Evolutionary conservation across 2,797 vertebrate species (phyloP), one percentile per base, ranked within the genome.

Genomic region (Myioborus miniatus): DNA sequence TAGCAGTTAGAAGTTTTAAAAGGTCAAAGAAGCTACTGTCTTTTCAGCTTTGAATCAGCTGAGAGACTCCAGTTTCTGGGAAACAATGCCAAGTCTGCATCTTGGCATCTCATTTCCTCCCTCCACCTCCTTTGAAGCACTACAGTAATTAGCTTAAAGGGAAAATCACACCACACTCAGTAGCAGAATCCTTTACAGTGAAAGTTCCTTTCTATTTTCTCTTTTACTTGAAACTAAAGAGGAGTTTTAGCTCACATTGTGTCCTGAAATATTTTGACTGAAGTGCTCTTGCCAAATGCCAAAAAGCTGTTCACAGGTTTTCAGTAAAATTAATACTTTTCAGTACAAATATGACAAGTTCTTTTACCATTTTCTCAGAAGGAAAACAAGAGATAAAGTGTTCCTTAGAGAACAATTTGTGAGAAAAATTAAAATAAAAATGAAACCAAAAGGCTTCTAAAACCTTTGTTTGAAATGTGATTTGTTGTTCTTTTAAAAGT

Each of bases 11-110:
- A 96, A 96, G 92, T 96, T 96, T 96, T 82, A 81, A 97, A 97
- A 98, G 95, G 97, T 98, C 97, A 97, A 93, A 97, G 93, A 94
- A 97, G 41, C 89, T 79, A 91, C 96, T 95, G 95, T 96, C 97
- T 97, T 97, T 95, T 97, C 90, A 89, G 89, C 93, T 98, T 97
- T 96, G 89, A 86, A 97, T 97, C 96, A 97, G 83, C 95, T 96
- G 91, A 96, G 91, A 95, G 47, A 92, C 95, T 96, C 91, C 85
- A 90, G 60, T 87, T 95, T 95, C 94, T 97, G 91, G 55, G 85
- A 95, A 96, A 95, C 60, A 95, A 96, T 86, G 65, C 86, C 91
- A 89, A 92, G 84, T 71, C 90, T 96, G 87, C 78, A 89, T 97
- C 93, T 97, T 37, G 67, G 87, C 39, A 68, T 96, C 83, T 97